A percentile compares a stretch with the other conserved stretches of the same genome.
Evolutionary conservation across 2,888 invertebrate genomes (phyloP).

Genomic region (Drosophila cracens): DNA sequence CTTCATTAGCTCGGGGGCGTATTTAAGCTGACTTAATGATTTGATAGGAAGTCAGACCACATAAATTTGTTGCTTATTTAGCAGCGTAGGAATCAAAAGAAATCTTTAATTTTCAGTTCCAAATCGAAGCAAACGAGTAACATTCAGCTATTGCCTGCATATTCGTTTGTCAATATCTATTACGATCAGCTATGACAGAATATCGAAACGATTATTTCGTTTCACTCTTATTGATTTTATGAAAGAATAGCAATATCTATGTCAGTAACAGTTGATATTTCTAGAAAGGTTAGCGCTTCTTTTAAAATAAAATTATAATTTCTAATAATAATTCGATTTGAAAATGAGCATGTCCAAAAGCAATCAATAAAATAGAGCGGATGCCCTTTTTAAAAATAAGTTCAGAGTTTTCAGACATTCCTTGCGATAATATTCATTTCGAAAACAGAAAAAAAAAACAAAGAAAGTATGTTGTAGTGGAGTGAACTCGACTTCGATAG

Average conservation of each 20-base stretch:
- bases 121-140: background rate
- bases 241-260: background rate
- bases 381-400: background rate
- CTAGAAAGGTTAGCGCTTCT: background rate
- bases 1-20: conserved; percentile 5
- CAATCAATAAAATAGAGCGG: background rate
- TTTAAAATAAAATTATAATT: background rate
- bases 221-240: background rate
- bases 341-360: background rate
- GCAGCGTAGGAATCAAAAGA: background rate
- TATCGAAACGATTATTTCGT: background rate
- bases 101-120: background rate
- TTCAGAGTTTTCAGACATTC: background rate
- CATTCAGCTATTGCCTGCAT: background rate
- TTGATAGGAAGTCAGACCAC: conserved; percentile 72
- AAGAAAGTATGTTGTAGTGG: accelerated
- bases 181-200: background rate
- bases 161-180: background rate
- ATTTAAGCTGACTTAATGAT: conserved; percentile 72
- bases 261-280: background rate
- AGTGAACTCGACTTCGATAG: background rate
- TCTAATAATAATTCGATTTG: background rate
- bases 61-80: conserved; percentile 33
- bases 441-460: background rate
- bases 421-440: too few relatives aligned